Evolutionary conservation across 2,797 vertebrate genomes (phyloP).

Genomic region (Sebastes taczanowskii): DNA sequence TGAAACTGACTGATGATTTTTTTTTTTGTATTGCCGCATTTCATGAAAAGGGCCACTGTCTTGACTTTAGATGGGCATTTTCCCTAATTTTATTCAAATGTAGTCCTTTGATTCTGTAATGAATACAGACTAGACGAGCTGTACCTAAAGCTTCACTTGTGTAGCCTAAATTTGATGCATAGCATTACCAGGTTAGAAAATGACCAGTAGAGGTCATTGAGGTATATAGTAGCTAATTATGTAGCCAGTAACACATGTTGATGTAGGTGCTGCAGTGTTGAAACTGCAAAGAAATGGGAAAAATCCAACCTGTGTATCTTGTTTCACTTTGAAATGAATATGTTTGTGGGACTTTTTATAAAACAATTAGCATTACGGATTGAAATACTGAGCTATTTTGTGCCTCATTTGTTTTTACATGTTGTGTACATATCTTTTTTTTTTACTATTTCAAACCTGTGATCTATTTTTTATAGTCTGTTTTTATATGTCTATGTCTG

Average conservation of each 20-base stretch:
- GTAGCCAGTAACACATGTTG: conserved; percentile 47
- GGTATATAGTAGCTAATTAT: conserved; percentile 58
- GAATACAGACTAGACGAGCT: conserved; percentile 14
- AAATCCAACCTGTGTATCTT: conserved; percentile 22
- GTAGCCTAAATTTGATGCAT: neutral
- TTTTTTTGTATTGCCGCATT: conserved; percentile 15
- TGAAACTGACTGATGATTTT: neutral
- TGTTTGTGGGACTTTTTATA: conserved; percentile 38
- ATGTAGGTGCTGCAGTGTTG: conserved; percentile 47
- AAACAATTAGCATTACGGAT: conserved; percentile 25
- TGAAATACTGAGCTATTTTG: conserved; percentile 24
- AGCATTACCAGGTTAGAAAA: conserved; percentile 11
- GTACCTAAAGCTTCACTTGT: neutral
- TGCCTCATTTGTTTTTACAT: conserved; percentile 23
- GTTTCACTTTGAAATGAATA: conserved; percentile 46
- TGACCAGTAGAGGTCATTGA: conserved; percentile 17
- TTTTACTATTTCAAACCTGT: conserved; percentile 22
- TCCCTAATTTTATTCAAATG: neutral
- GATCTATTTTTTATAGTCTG: conserved; percentile 8
- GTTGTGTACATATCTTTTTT: conserved; percentile 34
- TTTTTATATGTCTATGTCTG: neutral
- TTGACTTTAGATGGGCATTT: neutral
- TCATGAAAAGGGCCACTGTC: neutral
- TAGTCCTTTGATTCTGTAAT: conserved; percentile 26
- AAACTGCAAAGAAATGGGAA: conserved; percentile 48